Conservation (phyloP, 2,797 vertebrate genomes). For the Pantherophis alleghaniensis region DNA sequence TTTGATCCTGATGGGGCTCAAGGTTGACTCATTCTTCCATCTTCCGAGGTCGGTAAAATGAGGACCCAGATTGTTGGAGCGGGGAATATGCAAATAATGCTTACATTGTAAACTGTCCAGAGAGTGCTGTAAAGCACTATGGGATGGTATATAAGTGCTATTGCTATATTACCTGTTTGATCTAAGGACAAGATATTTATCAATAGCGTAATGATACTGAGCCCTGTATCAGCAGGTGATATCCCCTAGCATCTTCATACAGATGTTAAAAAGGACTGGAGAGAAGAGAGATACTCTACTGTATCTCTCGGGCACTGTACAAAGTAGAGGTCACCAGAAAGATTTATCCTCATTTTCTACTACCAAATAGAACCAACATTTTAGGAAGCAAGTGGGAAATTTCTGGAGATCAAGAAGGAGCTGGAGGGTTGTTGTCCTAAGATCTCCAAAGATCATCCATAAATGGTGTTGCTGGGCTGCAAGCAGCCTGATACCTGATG, state of each 20-base stretch:
- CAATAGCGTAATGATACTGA: not conserved
- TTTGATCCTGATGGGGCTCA: too few species aligned
- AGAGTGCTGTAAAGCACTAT: too few species aligned
- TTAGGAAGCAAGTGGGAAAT: not conserved
- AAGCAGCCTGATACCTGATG: not conserved
- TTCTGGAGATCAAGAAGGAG: not conserved
- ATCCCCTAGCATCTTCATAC: not conserved
- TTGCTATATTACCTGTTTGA: not conserved
- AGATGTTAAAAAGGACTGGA: not conserved
- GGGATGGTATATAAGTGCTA: not conserved
- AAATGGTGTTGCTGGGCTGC: not conserved
- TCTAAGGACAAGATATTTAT: not conserved
- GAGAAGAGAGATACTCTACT: not conserved
- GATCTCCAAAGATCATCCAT: not conserved
- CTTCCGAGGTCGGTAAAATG: too few species aligned
- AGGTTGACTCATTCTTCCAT: too few species aligned
- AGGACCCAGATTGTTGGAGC: too few species aligned
- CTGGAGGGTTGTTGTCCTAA: not conserved
- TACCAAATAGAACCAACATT: not conserved
- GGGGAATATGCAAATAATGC: too few species aligned
- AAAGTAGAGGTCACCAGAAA: not conserved
- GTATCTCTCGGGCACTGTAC: not conserved
- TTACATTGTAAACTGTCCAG: too few species aligned
- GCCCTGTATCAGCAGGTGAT: not conserved
- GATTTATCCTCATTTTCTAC: not conserved